These are phyloP conservation scores for Haliclystus octoradiatus DNA, from an alignment of 30 jellyfish, hydroid and myxozoan species.

Conservation along the genomic window DNA sequence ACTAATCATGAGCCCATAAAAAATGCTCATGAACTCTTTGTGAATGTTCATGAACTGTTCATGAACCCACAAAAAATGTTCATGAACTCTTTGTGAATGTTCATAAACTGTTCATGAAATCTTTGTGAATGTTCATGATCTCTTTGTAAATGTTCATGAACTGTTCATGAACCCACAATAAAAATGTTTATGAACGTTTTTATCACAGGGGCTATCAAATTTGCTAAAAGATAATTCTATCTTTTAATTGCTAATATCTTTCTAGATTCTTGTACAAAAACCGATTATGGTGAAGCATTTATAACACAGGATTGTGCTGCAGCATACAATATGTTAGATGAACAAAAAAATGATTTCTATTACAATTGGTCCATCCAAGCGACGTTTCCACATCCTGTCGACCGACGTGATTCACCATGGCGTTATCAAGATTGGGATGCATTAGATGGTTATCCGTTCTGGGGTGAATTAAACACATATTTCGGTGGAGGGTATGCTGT, in stretches of 20 bases:
- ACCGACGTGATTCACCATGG: conserved; percentile 69
- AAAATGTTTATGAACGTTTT: not conserved
- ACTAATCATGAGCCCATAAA: no score
- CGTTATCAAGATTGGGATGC: conserved; percentile 71
- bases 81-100: no score
- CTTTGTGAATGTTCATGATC: no score
- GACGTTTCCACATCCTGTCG: conserved; percentile 18
- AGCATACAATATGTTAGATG: conserved; percentile 33
- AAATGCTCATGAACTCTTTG: no score
- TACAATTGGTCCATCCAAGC: conserved; percentile 52
- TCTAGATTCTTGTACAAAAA: conserved; percentile 52
- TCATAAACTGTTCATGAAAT: no score
- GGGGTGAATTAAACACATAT: conserved; percentile 77
- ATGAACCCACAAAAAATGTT: no score
- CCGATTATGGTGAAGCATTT: conserved; percentile 24
- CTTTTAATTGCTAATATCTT: not conserved
- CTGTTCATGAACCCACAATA: no score
- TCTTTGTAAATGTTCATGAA: not conserved
- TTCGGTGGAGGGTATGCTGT: conserved; percentile 90
- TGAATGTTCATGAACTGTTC: no score
- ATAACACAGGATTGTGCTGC: conserved; percentile 58
- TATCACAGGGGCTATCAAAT: not conserved
- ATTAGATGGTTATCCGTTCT: conserved; percentile 81
- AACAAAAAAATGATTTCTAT: conserved; percentile 26
- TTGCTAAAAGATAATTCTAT: not conserved